phyloP scores from a whole-genome alignment of 2,888 invertebrate species.

The Belgica antarctica region DNA sequence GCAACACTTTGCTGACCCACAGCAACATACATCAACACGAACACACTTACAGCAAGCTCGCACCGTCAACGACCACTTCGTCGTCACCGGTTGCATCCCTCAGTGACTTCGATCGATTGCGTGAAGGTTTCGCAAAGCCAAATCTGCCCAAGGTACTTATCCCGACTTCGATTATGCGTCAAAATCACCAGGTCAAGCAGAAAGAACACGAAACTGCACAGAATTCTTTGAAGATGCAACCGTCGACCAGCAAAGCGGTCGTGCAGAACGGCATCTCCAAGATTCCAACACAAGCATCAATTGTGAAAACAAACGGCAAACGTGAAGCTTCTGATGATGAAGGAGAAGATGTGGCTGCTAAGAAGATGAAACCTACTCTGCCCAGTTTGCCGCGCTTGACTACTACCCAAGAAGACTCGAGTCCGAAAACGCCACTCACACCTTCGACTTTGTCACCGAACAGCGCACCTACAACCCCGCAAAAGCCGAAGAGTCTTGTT shows the following conservation, averaged over 20 bases:
- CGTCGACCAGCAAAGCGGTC: constrained; percentile 19
- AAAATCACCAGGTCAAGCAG: constrained; percentile 8
- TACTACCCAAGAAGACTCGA: background rate
- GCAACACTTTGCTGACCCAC: background rate
- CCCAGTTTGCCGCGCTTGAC: constrained; percentile 53
- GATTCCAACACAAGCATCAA: background rate
- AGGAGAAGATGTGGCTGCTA: constrained; percentile 47
- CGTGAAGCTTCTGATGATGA: constrained; percentile 47
- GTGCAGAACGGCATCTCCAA: background rate
- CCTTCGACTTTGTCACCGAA: constrained; percentile 39
- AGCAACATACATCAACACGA: constrained; percentile 17
- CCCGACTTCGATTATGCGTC: constrained; percentile 27
- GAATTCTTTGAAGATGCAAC: constrained; percentile 49
- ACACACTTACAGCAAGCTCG: constrained; percentile 43
- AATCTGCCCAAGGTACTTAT: constrained; percentile 52
- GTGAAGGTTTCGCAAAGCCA: constrained; percentile 37
- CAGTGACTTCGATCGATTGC: constrained; percentile 46
- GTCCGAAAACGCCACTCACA: constrained; percentile 45
- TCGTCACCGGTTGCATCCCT: constrained; percentile 49
- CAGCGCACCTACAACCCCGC: constrained; percentile 21
- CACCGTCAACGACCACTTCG: constrained; percentile 45
- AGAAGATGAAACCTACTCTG: constrained; percentile 50
- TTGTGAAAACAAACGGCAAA: background rate
- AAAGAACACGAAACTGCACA: constrained; percentile 18
- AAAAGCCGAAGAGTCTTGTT: constrained; percentile 55